Percentiles rank a stretch among this genome's conserved stretches.
These are phyloP conservation scores for Spea hammondii DNA, from an alignment of 2,797 vertebrate genomes.

Conservation along the genomic window DNA sequence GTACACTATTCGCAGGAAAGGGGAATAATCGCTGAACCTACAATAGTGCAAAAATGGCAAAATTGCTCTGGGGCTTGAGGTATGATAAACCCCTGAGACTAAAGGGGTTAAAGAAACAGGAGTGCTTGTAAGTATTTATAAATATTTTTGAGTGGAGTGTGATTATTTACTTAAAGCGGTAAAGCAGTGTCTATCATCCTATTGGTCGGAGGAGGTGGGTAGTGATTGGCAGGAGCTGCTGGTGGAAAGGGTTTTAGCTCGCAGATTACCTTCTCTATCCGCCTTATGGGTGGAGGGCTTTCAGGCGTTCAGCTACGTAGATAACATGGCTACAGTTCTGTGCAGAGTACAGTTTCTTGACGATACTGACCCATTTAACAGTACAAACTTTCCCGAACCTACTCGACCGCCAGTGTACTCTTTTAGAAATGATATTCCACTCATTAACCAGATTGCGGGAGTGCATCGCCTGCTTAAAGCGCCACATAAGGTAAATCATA, in stretches of 20 bases:
- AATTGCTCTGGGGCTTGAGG: too few relatives aligned
- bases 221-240: conserved; percentile 20
- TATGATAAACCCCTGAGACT: too few relatives aligned
- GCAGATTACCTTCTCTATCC: not conserved
- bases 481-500: conserved; percentile 81
- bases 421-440: conserved; percentile 84
- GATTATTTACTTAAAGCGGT: too few relatives aligned
- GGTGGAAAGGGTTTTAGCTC: conserved; percentile 4
- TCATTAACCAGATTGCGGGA: conserved; percentile 84
- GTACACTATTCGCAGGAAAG: too few relatives aligned
- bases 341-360: conserved; percentile 92
- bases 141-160: too few relatives aligned
- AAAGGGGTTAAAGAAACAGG: too few relatives aligned
- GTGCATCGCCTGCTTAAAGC: conserved; percentile 86
- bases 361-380: conserved; percentile 92
- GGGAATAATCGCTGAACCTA: too few relatives aligned
- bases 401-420: conserved; percentile 84
- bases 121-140: too few relatives aligned
- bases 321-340: conserved; percentile 83
- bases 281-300: conserved; percentile 1
- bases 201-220: conserved; percentile 3
- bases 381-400: conserved; percentile 90
- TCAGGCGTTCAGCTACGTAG: conserved; percentile 65
- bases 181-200: not conserved
- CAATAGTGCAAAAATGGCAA: too few relatives aligned